These are phyloP conservation scores for Cryptoprocta ferox DNA, from an alignment of 2,797 vertebrate species.

Conservation along the genomic window DNA sequence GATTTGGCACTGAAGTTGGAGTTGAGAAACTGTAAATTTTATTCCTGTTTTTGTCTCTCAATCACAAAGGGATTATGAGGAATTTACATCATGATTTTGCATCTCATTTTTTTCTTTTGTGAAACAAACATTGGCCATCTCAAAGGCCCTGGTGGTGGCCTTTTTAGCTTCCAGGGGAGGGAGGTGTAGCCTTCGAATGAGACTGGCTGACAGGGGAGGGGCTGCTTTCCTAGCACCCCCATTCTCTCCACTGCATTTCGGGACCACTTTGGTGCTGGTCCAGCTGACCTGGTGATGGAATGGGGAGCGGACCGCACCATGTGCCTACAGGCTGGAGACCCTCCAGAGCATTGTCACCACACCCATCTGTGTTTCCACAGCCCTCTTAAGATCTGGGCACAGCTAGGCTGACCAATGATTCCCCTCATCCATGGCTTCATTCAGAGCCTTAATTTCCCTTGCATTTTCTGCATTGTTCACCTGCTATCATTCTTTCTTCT, in stretches of 20 bases:
- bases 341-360: neutral
- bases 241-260: neutral
- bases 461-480: neutral
- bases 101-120: neutral
- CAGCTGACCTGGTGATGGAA: neutral
- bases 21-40: neutral
- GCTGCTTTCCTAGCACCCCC: neutral
- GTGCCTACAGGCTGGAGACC: neutral
- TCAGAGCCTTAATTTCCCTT: neutral
- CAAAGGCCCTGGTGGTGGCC: no score
- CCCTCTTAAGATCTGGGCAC: neutral
- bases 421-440: neutral
- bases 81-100: neutral
- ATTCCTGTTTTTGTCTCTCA: neutral
- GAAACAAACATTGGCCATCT: neutral
- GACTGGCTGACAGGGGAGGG: no score
- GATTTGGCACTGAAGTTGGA: neutral
- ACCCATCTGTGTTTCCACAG: neutral
- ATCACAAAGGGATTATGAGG: neutral
- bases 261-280: neutral
- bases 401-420: neutral
- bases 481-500: neutral
- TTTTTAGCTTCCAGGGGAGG: neutral
- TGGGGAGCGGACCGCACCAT: no score
- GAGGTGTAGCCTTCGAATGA: neutral